phyloP scores from a whole-genome alignment of 2,888 invertebrate species.

The Dicycla oo region DNA sequence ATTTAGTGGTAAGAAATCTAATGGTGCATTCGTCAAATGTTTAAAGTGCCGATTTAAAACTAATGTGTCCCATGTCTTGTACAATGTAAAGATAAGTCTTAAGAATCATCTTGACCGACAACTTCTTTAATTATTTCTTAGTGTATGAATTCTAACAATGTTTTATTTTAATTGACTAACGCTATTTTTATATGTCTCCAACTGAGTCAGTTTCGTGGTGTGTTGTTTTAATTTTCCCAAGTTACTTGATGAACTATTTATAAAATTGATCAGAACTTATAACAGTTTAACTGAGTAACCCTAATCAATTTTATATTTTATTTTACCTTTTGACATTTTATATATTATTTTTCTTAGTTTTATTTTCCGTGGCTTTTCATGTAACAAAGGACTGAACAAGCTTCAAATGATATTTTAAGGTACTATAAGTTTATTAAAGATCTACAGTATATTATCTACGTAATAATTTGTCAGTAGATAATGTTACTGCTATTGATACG shows the following conservation, averaged over 20 bases:
- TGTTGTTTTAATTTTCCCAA: constrained; percentile 73
- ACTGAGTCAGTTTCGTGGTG: constrained; percentile 61
- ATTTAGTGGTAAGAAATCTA: constrained; percentile 84
- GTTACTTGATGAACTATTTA: constrained; percentile 66
- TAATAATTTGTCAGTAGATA: constrained; percentile 55
- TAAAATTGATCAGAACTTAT: constrained; percentile 75
- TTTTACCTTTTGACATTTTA: constrained; percentile 84
- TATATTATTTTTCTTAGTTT: constrained; percentile 74
- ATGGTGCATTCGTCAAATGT: constrained; percentile 86
- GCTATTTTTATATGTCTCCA: constrained; percentile 59
- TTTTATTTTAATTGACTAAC: constrained; percentile 67
- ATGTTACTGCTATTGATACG: constrained; percentile 62
- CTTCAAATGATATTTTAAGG: constrained; percentile 73
- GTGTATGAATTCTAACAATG: constrained; percentile 53
- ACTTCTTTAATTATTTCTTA: constrained; percentile 55
- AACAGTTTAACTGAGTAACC: constrained; percentile 66
- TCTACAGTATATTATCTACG: constrained; percentile 64
- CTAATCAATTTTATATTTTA: constrained; percentile 75
- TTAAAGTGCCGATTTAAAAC: constrained; percentile 73
- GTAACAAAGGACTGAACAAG: constrained; percentile 78
- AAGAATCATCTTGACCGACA: constrained; percentile 67
- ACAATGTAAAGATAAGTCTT: constrained; percentile 66
- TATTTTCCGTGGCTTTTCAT: constrained; percentile 65
- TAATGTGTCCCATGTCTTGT: constrained; percentile 62
- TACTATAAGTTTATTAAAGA: constrained; percentile 66